These are phyloP conservation scores for Heliconius ismenius DNA, from an alignment of 2,888 invertebrate species.

Conservation along the genomic window DNA sequence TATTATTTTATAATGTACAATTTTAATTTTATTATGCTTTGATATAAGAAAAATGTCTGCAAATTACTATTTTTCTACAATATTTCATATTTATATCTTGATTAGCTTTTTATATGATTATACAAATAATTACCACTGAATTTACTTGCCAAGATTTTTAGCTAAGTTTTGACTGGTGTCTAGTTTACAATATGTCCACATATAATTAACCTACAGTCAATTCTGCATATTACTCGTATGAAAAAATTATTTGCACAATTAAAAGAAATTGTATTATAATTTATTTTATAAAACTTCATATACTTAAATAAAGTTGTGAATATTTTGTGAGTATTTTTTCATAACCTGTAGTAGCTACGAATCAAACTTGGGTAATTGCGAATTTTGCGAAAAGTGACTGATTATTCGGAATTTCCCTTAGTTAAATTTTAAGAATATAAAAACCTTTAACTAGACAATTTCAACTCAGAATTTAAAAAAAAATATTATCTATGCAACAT, in stretches of 20 bases:
- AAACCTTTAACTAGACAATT: too few relatives aligned
- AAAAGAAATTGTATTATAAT: constrained; percentile 35
- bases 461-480: too few relatives aligned
- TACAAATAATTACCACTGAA: constrained; percentile 20
- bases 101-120: constrained; percentile 18
- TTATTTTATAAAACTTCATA: constrained; percentile 36
- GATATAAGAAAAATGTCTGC: background rate
- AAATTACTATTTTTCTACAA: constrained; percentile 13
- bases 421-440: too few relatives aligned
- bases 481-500: too few relatives aligned
- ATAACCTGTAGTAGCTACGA: too few relatives aligned
- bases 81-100: background rate
- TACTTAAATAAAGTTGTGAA: constrained; percentile 43
- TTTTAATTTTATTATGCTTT: background rate
- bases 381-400: too few relatives aligned
- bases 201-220: constrained; percentile 7
- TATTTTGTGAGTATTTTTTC: constrained; percentile 26
- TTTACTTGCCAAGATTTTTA: constrained; percentile 10
- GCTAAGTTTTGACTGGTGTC: background rate
- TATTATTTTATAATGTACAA: background rate
- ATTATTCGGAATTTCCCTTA: too few relatives aligned
- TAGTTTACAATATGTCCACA: constrained; percentile 18
- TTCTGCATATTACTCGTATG: background rate
- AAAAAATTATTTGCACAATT: constrained; percentile 40
- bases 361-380: too few relatives aligned